phyloP scores from a whole-genome alignment of 2,888 invertebrate species.

The Hyposoter didymator region DNA sequence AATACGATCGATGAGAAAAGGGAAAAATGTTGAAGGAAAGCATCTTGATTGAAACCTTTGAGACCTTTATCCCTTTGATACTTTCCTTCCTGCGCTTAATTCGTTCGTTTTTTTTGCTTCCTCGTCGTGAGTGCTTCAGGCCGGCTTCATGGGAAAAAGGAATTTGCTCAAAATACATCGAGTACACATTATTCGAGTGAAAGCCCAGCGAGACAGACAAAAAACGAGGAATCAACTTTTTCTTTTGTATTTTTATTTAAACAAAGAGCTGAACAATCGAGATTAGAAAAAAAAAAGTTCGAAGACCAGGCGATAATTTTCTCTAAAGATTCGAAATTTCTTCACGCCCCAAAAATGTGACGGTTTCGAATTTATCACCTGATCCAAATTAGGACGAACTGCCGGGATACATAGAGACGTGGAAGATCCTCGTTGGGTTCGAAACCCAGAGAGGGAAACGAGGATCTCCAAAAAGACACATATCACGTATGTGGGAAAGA shows the following conservation, averaged over 20 bases:
- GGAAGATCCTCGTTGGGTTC: neutral
- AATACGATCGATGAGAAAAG: slow-evolving; percentile 36
- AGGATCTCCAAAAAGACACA: slow-evolving; percentile 64
- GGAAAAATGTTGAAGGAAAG: slow-evolving; percentile 34
- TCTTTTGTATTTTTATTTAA: neutral
- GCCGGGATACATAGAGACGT: neutral
- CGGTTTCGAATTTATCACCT: slow-evolving; percentile 1
- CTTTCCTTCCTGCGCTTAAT: slow-evolving; percentile 29
- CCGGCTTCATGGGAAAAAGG: neutral
- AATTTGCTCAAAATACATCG: neutral
- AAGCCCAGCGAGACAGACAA: neutral
- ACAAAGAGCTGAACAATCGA: neutral
- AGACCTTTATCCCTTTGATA: slow-evolving; percentile 48
- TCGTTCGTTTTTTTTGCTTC: slow-evolving; percentile 23
- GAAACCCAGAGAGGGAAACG: slow-evolving; percentile 17
- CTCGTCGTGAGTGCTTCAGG: neutral
- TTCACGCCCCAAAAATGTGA: neutral
- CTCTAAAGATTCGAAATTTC: neutral
- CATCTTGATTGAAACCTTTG: slow-evolving; percentile 59
- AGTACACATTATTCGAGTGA: neutral
- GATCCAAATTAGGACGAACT: slow-evolving; percentile 4
- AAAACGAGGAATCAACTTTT: neutral
- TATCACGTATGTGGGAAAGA: slow-evolving; percentile 48
- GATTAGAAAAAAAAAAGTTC: neutral
- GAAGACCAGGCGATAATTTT: neutral